Conservation (phyloP, 2,888 invertebrate genomes). For the Drosophila robusta region DNA sequence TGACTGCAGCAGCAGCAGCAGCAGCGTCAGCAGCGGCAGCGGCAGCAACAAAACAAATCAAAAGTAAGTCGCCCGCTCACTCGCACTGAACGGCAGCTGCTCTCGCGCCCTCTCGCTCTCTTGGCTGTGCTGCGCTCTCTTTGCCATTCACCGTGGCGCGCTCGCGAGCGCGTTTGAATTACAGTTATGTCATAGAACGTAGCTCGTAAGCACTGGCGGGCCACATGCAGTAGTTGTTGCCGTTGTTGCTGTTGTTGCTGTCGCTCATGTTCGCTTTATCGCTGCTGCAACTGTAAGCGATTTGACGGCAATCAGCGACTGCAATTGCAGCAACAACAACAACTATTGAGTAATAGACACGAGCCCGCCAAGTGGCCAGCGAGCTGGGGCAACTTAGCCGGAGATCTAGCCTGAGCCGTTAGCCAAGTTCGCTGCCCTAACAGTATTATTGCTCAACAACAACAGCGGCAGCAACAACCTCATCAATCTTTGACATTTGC, state of each 20-base stretch:
- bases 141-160: constrained; percentile 31
- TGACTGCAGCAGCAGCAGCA: constrained; percentile 51
- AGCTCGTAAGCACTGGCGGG: constrained; percentile 55
- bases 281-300: constrained; percentile 52
- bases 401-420: constrained; percentile 15
- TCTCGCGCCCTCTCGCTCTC: constrained; percentile 21
- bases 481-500: constrained; percentile 48
- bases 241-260: constrained; percentile 21
- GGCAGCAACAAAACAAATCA: constrained; percentile 52
- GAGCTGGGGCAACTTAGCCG: background rate
- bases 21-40: constrained; percentile 26
- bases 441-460: constrained; percentile 17
- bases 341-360: constrained; percentile 73
- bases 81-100: constrained; percentile 13
- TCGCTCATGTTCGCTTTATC: constrained; percentile 29
- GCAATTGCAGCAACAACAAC: constrained; percentile 65
- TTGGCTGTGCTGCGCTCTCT: constrained; percentile 5
- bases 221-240: constrained; percentile 46
- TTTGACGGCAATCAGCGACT: constrained; percentile 65
- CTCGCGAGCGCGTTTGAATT: constrained; percentile 70
- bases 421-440: constrained; percentile 34
- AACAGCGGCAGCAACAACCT: constrained; percentile 7
- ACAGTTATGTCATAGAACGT: constrained; percentile 80
- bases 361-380: constrained; percentile 29
- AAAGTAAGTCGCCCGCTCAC: constrained; percentile 71